These are phyloP conservation scores for Phycodurus eques DNA, from an alignment of 2,113 vertebrate genomes.

Conservation along the genomic window DNA sequence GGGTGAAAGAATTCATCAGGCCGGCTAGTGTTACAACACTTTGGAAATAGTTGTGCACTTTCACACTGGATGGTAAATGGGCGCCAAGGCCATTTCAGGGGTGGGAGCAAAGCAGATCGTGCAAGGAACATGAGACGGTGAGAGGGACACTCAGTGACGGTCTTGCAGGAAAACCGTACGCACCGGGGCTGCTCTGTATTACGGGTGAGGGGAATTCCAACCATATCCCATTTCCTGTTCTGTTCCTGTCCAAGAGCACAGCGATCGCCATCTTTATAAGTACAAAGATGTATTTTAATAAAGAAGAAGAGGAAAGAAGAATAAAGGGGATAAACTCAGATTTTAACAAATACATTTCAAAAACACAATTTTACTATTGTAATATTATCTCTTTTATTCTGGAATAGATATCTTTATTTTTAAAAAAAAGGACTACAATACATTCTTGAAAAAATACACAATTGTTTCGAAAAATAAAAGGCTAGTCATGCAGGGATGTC, in stretches of 20 bases:
- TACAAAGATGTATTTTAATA: background rate
- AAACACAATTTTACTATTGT: too few relatives aligned
- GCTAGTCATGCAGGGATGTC: too few relatives aligned
- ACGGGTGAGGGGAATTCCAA: background rate
- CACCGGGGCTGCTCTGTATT: background rate
- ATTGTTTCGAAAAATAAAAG: too few relatives aligned
- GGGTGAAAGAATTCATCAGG: slow-evolving; percentile 48
- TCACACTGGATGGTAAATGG: slow-evolving; percentile 39
- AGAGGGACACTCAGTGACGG: background rate
- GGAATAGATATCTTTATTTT: too few relatives aligned
- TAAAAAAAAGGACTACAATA: too few relatives aligned
- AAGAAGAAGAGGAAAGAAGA: background rate
- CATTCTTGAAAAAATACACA: too few relatives aligned
- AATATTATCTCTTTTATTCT: too few relatives aligned
- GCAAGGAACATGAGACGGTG: slow-evolving; percentile 27
- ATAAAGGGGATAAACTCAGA: too few relatives aligned
- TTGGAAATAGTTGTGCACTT: slow-evolving; percentile 58
- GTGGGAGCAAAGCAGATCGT: slow-evolving; percentile 52
- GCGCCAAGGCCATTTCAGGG: slow-evolving; percentile 21
- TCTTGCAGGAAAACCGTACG: slow-evolving; percentile 28
- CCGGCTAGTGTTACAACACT: slow-evolving; percentile 58
- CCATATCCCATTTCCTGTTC: background rate
- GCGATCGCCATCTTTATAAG: too few relatives aligned
- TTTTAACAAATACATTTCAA: too few relatives aligned
- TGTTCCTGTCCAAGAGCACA: background rate